These are phyloP conservation scores for silkworm (Bombyx mori) DNA, from an alignment of 1,140 invertebrate species.

Conservation along the genomic window DNA sequence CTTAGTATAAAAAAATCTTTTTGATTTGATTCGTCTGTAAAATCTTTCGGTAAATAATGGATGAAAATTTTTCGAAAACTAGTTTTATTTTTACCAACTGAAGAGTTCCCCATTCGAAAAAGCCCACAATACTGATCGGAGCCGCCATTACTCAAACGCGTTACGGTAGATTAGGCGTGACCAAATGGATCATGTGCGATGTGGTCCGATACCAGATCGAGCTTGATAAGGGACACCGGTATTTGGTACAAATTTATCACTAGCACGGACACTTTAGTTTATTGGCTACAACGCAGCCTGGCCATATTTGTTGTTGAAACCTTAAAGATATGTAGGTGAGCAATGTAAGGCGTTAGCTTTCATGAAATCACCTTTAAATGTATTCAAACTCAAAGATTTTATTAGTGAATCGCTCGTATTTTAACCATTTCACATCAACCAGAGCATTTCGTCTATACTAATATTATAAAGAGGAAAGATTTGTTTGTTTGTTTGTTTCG, in stretches of 20 bases:
- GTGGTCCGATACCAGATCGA: constrained; percentile 14
- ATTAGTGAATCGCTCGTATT: too few species aligned
- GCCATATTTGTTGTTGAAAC: too few species aligned
- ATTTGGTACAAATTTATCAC: constrained; percentile 5
- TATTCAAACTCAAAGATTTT: too few species aligned
- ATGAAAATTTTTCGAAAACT: not conserved
- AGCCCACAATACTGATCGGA: constrained; percentile 7
- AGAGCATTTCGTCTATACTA: too few species aligned
- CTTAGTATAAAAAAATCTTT: not conserved
- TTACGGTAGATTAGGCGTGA: constrained; percentile 22
- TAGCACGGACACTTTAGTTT: not conserved
- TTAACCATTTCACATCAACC: too few species aligned
- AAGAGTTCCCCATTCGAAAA: not conserved
- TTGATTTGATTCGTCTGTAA: not conserved
- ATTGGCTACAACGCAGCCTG: too few species aligned
- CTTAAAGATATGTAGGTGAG: too few species aligned
- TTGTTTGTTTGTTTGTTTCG: too few species aligned
- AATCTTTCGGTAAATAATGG: not conserved
- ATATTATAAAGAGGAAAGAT: too few species aligned
- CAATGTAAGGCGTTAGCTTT: too few species aligned
- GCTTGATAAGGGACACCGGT: constrained; percentile 2
- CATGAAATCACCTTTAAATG: too few species aligned
- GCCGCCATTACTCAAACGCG: constrained; percentile 21
- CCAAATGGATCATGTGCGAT: constrained; percentile 22
- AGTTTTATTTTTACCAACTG: constrained; percentile 4